Evolutionary conservation across 2,797 vertebrate genomes (phyloP).

Genomic region (Helostoma temminkii): DNA sequence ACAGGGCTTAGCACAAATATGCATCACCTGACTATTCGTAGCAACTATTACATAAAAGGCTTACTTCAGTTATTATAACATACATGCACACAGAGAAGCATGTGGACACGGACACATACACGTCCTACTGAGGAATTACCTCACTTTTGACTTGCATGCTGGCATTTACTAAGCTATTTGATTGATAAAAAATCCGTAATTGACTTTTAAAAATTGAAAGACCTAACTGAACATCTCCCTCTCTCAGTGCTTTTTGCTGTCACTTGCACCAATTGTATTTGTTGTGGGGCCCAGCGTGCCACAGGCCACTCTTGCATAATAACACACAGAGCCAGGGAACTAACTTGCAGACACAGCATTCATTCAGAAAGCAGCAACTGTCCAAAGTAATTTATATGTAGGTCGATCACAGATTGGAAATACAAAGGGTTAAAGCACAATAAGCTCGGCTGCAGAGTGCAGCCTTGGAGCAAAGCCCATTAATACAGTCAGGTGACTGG

Average conservation of each 20-base stretch:
- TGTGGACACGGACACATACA: not conserved
- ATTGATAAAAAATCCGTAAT: not conserved
- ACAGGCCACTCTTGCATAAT: constrained; percentile 63
- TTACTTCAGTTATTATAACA: constrained; percentile 40
- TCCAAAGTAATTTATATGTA: constrained; percentile 10
- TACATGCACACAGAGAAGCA: constrained; percentile 15
- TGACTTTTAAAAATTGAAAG: not conserved
- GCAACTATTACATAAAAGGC: constrained; percentile 47
- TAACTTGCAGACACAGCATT: constrained; percentile 52
- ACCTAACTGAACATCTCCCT: constrained; percentile 1
- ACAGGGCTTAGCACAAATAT: constrained; percentile 18
- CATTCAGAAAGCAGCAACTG: constrained; percentile 39
- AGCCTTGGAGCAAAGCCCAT: constrained; percentile 48
- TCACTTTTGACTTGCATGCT: constrained; percentile 11
- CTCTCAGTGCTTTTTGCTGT: constrained; percentile 10
- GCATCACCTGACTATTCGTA: constrained; percentile 48
- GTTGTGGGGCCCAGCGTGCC: constrained; percentile 40
- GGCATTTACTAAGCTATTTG: not conserved
- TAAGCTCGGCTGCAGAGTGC: constrained; percentile 30
- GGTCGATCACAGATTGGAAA: constrained; percentile 13
- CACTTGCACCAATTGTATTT: constrained; percentile 44
- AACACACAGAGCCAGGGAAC: constrained; percentile 40
- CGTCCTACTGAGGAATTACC: constrained; percentile 8
- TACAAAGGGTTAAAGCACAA: constrained; percentile 48
- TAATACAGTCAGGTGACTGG: constrained; percentile 61